Evolutionary conservation across 2,797 vertebrate genomes (phyloP).

Genomic region (Sebastes steindachneri): DNA sequence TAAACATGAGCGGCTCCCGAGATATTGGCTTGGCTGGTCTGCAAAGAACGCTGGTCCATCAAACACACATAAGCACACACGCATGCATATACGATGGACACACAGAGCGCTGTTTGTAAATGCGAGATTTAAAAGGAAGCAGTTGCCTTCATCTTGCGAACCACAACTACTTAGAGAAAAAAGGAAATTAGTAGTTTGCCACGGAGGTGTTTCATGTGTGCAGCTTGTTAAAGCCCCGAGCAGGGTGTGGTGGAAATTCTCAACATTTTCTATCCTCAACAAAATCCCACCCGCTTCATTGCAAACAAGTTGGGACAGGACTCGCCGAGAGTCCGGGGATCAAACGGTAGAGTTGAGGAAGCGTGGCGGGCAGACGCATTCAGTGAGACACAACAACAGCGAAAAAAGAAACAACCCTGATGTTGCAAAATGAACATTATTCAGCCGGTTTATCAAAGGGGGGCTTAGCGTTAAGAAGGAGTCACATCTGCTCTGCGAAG

Average conservation of each 20-base stretch:
- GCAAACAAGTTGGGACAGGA: constrained; percentile 70
- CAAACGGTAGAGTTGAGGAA: constrained; percentile 39
- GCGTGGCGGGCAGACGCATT: not conserved
- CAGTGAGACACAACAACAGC: constrained; percentile 33
- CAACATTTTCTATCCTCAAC: constrained; percentile 62
- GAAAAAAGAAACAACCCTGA: not conserved
- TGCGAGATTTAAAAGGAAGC: constrained; percentile 39
- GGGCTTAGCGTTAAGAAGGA: constrained; percentile 33
- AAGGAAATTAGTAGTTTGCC: constrained; percentile 66
- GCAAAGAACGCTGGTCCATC: constrained; percentile 69
- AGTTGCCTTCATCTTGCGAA: constrained; percentile 37
- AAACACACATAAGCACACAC: constrained; percentile 21
- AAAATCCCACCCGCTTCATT: constrained; percentile 23
- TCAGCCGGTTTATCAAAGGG: constrained; percentile 42
- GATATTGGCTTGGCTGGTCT: constrained; percentile 71
- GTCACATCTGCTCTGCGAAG: constrained; percentile 55
- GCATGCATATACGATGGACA: not conserved
- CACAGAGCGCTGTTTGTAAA: constrained; percentile 19
- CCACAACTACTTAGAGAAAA: constrained; percentile 40
- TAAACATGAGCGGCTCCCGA: constrained; percentile 76
- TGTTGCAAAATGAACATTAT: constrained; percentile 48
- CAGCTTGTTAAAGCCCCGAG: constrained; percentile 44
- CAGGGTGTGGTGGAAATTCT: constrained; percentile 73
- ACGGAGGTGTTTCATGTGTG: constrained; percentile 55
- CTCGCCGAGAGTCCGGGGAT: constrained; percentile 36